Conservation (phyloP, 2,888 invertebrate genomes). For the Limenitis camilla region DNA sequence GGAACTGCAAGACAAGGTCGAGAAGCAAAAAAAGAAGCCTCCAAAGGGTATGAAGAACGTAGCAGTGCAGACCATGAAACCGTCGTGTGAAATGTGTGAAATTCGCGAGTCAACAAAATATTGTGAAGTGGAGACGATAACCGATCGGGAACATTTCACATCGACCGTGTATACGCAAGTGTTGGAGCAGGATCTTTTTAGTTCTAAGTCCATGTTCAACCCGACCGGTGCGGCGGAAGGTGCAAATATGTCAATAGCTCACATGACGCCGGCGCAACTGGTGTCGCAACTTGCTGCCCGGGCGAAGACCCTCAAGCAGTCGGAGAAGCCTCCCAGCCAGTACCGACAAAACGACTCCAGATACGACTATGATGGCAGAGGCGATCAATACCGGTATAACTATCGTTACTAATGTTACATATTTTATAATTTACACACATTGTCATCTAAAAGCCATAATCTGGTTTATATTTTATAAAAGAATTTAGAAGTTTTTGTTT, state of each 20-base stretch:
- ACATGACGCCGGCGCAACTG: conserved; percentile 64
- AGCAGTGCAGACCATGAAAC: conserved; percentile 55
- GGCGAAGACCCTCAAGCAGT: conserved; percentile 59
- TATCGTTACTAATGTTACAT: conserved; percentile 39
- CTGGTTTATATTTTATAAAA: too few relatives aligned
- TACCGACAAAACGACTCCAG: conserved; percentile 28
- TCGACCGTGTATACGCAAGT: conserved; percentile 60
- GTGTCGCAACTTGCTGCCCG: conserved; percentile 65
- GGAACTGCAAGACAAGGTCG: conserved; percentile 46
- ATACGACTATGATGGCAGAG: conserved; percentile 35
- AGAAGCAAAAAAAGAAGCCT: conserved; percentile 44
- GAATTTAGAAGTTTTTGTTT: too few relatives aligned
- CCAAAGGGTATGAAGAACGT: conserved; percentile 49
- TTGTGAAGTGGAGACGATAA: conserved; percentile 36
- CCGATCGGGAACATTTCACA: conserved; percentile 45
- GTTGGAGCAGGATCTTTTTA: conserved; percentile 56
- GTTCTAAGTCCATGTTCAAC: conserved; percentile 56
- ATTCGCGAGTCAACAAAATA: conserved; percentile 48
- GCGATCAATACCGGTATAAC: conserved; percentile 25
- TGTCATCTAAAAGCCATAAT: background rate
- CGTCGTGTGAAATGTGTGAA: conserved; percentile 58
- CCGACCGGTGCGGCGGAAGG: conserved; percentile 47
- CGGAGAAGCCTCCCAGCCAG: conserved; percentile 32
- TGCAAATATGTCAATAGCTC: conserved; percentile 59
- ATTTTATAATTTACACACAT: background rate